phyloP scores from a whole-genome alignment of 2,113 vertebrate genomes.

The Ceyx cyanopectus region DNA sequence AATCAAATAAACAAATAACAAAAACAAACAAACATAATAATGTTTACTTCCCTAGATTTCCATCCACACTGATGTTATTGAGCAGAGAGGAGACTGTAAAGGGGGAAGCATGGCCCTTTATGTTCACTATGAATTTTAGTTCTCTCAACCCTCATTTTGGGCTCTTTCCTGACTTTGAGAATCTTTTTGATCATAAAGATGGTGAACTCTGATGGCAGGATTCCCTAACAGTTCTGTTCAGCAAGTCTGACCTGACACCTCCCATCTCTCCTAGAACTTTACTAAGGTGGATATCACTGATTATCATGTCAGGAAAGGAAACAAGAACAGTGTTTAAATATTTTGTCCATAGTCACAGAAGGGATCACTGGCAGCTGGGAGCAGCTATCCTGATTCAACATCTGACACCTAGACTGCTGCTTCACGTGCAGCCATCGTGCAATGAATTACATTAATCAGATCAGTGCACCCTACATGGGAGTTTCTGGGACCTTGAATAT shows the following conservation, averaged over 20 bases:
- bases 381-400: background rate
- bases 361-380: background rate
- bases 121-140: background rate
- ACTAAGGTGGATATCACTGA: background rate
- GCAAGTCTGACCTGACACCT: background rate
- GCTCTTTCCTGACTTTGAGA: background rate
- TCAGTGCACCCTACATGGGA: background rate
- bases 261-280: background rate
- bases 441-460: background rate
- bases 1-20: background rate
- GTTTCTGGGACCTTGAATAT: background rate
- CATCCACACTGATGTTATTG: background rate
- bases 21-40: background rate
- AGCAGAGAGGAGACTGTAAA: background rate
- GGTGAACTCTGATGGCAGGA: background rate
- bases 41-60: background rate
- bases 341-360: background rate
- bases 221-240: background rate
- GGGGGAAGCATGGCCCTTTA: background rate
- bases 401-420: background rate
- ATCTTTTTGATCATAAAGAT: background rate
- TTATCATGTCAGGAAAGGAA: background rate
- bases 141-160: background rate
- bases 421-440: background rate
- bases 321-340: background rate